Evolutionary conservation across 2,113 vertebrate species (phyloP).

Genomic region (Notiomystis cincta): DNA sequence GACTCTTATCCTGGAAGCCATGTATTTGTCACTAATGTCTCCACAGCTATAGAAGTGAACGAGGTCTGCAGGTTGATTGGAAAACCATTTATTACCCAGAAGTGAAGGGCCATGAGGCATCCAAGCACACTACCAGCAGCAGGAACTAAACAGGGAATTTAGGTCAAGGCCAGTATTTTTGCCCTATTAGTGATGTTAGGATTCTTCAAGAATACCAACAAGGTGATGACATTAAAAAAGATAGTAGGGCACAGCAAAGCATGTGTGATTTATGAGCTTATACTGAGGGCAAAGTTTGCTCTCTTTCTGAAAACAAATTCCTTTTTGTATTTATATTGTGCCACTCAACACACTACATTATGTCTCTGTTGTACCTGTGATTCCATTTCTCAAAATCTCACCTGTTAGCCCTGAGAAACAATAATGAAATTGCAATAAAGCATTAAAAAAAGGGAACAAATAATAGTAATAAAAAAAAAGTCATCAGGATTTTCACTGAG

Average conservation of each 20-base stretch:
- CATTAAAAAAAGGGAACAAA: neutral
- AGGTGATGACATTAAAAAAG: neutral
- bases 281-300: neutral
- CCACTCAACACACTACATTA: neutral
- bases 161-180: neutral
- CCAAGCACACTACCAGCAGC: neutral
- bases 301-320: neutral
- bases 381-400: neutral
- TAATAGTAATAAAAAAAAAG: neutral
- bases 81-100: neutral
- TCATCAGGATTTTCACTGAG: neutral
- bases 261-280: neutral
- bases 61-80: neutral
- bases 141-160: neutral
- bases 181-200: neutral
- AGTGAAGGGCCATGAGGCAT: rapidly evolving
- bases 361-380: neutral
- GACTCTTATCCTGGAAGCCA: neutral
- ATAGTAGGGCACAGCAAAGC: neutral
- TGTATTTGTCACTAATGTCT: neutral
- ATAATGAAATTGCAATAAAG: neutral
- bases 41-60: neutral
- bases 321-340: neutral
- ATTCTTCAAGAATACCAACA: neutral
- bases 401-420: neutral